Evolutionary conservation across 2,888 invertebrate genomes (phyloP), one percentile per base, ranked within the genome.

Genomic region (Watsonalla binaria): DNA sequence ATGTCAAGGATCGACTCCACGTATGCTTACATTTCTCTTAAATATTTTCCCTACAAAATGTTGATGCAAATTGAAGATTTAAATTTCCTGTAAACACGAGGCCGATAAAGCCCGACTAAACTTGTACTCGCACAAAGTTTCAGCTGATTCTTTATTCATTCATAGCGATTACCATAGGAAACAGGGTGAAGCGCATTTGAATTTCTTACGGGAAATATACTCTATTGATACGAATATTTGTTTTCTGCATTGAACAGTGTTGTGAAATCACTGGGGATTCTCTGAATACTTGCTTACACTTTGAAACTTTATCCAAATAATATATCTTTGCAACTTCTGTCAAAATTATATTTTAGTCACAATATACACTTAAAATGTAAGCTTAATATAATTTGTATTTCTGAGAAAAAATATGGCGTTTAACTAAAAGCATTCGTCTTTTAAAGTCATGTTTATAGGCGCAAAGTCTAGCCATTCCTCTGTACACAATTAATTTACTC

Each of bases 71-170:
- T 77, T 67, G 69, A 67, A 70, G 66, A 72, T 72, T 71, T 63
- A 66, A 72, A 74, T 60, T 67, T 61, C 9, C 58, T 62, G 66
- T 61, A 68, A 68, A 70, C 66, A 72, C 61, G 66, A 65, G 63
- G 64, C 64, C 70, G 63, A 68, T 64, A 65, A 70, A 70, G 63
- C 66, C 60, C 52, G 53, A 71, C 63, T 61, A 66, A 74, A 74
- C 65, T 74, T 68, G 70, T 66, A 65, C 57, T 51, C 53, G 58
- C 54, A 59, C 62, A 68, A 68, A 74, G 69, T 72, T 70, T 62
- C 66, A 60, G 60, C 68, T 71, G 70, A 80, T 79, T 78, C 74
- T 76, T 83, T 82, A 86, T 86, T 83, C 82, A 83, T 83, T 80
- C 79, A 62, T 62, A 65, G 60, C 75, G 74, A 84, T 84, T 82